phyloP scores from a whole-genome alignment of 2,888 invertebrate species.

The Eupithecia exiguata region DNA sequence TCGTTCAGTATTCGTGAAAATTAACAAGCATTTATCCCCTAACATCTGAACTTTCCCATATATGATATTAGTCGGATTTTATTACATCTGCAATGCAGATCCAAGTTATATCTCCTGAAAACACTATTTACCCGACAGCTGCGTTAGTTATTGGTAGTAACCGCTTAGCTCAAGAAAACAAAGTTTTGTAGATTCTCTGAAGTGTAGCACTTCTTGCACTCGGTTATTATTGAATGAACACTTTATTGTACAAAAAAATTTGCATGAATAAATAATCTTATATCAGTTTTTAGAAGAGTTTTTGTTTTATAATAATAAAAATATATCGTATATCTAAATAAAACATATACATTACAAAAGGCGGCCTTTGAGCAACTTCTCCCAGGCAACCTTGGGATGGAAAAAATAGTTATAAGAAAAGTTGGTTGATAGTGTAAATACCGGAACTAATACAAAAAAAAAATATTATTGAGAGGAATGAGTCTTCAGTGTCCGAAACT shows the following conservation, averaged over 20 bases:
- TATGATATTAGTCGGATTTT: conserved; percentile 9
- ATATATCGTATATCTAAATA: no score
- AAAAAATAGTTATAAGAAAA: no score
- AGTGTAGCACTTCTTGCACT: background rate
- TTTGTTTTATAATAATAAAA: no score
- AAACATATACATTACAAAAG: no score
- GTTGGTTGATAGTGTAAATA: no score
- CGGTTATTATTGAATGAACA: background rate
- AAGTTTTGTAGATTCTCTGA: background rate
- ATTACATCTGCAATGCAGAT: conserved; percentile 29
- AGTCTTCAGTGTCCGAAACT: background rate
- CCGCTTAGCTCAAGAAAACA: conserved; percentile 3
- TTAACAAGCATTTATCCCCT: background rate
- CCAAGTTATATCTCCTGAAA: conserved; percentile 11
- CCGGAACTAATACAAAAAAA: no score
- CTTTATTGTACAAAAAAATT: no score
- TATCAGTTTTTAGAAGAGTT: no score
- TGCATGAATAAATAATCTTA: no score
- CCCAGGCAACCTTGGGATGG: no score
- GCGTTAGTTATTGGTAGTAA: conserved; percentile 2
- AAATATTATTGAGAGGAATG: background rate
- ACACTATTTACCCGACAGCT: conserved; percentile 14
- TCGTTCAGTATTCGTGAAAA: background rate
- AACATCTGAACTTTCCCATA: background rate
- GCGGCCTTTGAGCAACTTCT: no score